Conservation (phyloP, 1,140 invertebrate genomes). For the Dolichoris vasculosae region DNA sequence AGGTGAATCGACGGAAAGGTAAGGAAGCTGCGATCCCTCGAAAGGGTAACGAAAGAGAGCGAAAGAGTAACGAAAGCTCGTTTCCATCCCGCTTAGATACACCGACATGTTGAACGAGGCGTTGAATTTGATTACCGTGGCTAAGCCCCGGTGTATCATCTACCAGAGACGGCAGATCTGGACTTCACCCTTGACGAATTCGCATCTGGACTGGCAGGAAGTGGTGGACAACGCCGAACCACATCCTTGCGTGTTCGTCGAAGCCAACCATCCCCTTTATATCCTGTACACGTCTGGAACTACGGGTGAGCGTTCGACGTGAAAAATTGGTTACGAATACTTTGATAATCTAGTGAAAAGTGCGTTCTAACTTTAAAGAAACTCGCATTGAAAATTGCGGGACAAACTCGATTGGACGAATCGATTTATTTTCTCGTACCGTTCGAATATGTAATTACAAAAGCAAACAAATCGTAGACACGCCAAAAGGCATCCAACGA, state of each 20-base stretch:
- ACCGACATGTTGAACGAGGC: slow-evolving; percentile 92
- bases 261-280: slow-evolving; percentile 92
- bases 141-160: slow-evolving; percentile 86
- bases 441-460: too few relatives aligned
- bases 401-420: too few relatives aligned
- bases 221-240: slow-evolving; percentile 79
- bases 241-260: slow-evolving; percentile 88
- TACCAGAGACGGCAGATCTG: slow-evolving; percentile 84
- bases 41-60: background rate
- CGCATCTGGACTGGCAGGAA: slow-evolving; percentile 87
- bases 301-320: slow-evolving; percentile 76
- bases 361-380: too few relatives aligned
- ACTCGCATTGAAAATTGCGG: too few relatives aligned
- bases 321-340: too few relatives aligned
- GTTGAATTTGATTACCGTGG: slow-evolving; percentile 80
- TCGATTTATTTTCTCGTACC: too few relatives aligned
- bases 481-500: slow-evolving; percentile 89
- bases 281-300: slow-evolving; percentile 96
- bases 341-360: too few relatives aligned
- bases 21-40: too few relatives aligned
- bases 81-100: slow-evolving; percentile 77
- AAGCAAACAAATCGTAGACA: slow-evolving; percentile 71
- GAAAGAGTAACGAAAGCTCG: background rate
- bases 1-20: too few relatives aligned
- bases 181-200: slow-evolving; percentile 76